These are phyloP conservation scores for Chelonus insularis DNA, from an alignment of 1,140 invertebrate genomes.

Conservation along the genomic window DNA sequence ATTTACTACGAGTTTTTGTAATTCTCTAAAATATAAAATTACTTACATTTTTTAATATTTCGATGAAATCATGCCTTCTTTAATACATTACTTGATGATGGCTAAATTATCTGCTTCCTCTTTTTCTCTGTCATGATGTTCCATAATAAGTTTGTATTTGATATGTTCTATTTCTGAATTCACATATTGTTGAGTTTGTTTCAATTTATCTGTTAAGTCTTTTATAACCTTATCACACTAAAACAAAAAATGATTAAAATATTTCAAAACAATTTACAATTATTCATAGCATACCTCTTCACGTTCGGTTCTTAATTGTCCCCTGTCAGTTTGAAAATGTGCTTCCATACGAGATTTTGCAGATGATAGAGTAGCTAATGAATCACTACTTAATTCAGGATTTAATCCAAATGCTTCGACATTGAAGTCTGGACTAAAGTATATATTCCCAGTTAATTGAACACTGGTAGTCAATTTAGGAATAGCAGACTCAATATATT, in stretches of 20 bases:
- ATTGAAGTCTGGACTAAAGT: constrained; percentile 93
- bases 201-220: constrained; percentile 66
- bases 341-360: constrained; percentile 76
- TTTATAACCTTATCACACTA: constrained; percentile 69
- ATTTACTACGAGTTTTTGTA: constrained; percentile 67
- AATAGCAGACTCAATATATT: constrained; percentile 55
- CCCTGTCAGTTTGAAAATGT: constrained; percentile 66
- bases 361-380: constrained; percentile 72
- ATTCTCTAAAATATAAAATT: constrained; percentile 63
- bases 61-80: no score
- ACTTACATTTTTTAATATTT: no score
- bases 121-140: constrained; percentile 77
- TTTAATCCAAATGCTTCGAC: constrained; percentile 73
- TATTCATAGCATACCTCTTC: constrained; percentile 55
- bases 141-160: constrained; percentile 73
- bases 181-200: constrained; percentile 62
- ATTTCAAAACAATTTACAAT: background rate
- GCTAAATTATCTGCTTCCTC: constrained; percentile 75
- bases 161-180: constrained; percentile 68
- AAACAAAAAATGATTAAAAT: constrained; percentile 38
- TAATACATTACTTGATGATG: constrained; percentile 62
- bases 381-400: constrained; percentile 46
- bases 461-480: constrained; percentile 58
- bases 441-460: constrained; percentile 72
- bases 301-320: constrained; percentile 61